phyloP scores from a whole-genome alignment of 2,797 vertebrate species.

The Urosaurus nigricauda region DNA sequence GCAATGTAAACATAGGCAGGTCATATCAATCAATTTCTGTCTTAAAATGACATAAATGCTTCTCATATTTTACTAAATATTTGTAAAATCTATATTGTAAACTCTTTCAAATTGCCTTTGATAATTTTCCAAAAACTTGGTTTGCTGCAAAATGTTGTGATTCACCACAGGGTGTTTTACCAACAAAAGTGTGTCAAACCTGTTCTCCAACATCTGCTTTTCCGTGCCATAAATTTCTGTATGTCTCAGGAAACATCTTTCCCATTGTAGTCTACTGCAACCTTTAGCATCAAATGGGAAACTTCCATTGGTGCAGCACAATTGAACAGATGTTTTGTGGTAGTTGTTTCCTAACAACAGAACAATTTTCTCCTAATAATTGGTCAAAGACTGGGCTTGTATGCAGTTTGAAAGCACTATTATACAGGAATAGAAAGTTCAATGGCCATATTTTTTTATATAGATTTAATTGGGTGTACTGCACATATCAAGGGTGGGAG shows the following conservation, averaged over 20 bases:
- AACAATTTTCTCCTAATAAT: background rate
- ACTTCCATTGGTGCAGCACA: background rate
- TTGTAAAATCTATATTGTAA: background rate
- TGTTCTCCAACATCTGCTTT: background rate
- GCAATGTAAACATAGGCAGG: background rate
- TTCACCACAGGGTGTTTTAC: background rate
- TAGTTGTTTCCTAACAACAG: background rate
- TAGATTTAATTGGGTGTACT: background rate
- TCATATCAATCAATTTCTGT: background rate
- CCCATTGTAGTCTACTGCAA: background rate
- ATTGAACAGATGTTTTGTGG: conserved; percentile 6
- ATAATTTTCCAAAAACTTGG: background rate
- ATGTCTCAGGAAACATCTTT: background rate
- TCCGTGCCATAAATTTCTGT: background rate
- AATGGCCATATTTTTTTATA: background rate
- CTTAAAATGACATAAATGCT: background rate
- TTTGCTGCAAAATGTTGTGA: background rate
- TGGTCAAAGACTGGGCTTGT: background rate
- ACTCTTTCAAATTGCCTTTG: background rate
- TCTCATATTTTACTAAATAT: background rate
- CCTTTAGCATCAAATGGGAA: background rate
- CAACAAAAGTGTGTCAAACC: background rate
- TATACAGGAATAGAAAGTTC: background rate
- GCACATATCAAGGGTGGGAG: background rate
- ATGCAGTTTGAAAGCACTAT: background rate